Evolutionary conservation across 1,140 invertebrate genomes (phyloP).

Genomic region (Cephus cinctus): DNA sequence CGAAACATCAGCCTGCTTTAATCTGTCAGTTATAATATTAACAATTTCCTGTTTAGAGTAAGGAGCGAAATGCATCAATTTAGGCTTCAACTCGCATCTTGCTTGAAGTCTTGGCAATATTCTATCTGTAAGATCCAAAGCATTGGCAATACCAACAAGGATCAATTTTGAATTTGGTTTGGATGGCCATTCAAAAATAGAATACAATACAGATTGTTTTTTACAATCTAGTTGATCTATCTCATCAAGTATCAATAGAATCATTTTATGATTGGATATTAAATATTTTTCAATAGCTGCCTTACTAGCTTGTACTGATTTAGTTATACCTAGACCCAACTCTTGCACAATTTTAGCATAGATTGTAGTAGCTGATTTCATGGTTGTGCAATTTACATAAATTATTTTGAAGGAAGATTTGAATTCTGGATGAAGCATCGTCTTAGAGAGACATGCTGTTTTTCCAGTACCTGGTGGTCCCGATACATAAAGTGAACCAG

Average conservation of each 20-base stretch:
- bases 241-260: constrained; percentile 91
- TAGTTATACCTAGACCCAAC: constrained; percentile 57
- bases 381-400: constrained; percentile 80
- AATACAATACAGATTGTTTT: constrained; percentile 86
- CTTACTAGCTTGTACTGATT: constrained; percentile 63
- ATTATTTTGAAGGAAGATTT: constrained; percentile 64
- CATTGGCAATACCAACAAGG: constrained; percentile 92
- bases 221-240: constrained; percentile 88
- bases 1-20: constrained; percentile 68
- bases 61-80: constrained; percentile 86
- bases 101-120: constrained; percentile 82
- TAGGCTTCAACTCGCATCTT: constrained; percentile 67
- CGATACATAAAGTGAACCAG: constrained; percentile 88
- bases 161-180: constrained; percentile 70
- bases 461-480: constrained; percentile 97
- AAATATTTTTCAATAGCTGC: constrained; percentile 68
- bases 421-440: constrained; percentile 64
- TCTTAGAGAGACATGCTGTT: constrained; percentile 80
- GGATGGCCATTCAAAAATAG: constrained; percentile 91
- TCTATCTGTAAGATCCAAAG: constrained; percentile 93
- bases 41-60: constrained; percentile 89
- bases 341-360: constrained; percentile 71
- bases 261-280: constrained; percentile 61
- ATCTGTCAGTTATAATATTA: constrained; percentile 77
- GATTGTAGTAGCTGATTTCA: constrained; percentile 72